phyloP scores from a whole-genome alignment of 2,113 vertebrate genomes.

The Daubentonia madagascariensis region DNA sequence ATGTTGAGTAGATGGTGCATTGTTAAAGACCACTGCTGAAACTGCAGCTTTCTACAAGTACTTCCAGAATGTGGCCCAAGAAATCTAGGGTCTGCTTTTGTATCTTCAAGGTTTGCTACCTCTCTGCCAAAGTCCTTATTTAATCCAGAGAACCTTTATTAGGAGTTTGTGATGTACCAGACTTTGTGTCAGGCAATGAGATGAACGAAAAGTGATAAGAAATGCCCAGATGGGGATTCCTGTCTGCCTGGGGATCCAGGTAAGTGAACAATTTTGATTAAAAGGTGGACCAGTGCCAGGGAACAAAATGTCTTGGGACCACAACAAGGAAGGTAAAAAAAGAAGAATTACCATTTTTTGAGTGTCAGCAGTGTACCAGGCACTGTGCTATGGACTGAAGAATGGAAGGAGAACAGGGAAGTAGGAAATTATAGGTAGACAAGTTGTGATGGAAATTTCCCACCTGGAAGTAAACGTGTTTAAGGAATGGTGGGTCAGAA shows the following conservation, averaged over 20 bases:
- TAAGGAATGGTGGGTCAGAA: not conserved
- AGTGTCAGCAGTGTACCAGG: not conserved
- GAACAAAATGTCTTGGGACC: not conserved
- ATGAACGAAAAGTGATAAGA: not conserved
- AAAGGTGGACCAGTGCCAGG: not conserved
- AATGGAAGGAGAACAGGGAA: not conserved
- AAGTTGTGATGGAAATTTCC: not conserved
- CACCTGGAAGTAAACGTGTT: not conserved
- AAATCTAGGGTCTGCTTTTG: not conserved
- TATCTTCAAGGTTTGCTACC: not conserved
- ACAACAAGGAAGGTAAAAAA: not conserved
- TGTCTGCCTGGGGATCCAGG: not conserved
- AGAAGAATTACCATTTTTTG: not conserved
- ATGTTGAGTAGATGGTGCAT: not conserved
- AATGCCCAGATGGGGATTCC: not conserved
- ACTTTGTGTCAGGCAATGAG: not conserved
- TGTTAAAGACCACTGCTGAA: not conserved
- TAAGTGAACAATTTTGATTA: not conserved
- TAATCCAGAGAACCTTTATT: not conserved
- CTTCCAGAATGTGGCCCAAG: not conserved
- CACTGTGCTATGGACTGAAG: rapidly evolving
- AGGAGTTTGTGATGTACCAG: not conserved
- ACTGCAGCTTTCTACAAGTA: rapidly evolving
- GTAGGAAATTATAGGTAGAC: not conserved
- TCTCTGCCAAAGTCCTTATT: not conserved